These are phyloP conservation scores for Drosophila kikkawai DNA, from an alignment of 1,140 invertebrate genomes.

Conservation along the genomic window DNA sequence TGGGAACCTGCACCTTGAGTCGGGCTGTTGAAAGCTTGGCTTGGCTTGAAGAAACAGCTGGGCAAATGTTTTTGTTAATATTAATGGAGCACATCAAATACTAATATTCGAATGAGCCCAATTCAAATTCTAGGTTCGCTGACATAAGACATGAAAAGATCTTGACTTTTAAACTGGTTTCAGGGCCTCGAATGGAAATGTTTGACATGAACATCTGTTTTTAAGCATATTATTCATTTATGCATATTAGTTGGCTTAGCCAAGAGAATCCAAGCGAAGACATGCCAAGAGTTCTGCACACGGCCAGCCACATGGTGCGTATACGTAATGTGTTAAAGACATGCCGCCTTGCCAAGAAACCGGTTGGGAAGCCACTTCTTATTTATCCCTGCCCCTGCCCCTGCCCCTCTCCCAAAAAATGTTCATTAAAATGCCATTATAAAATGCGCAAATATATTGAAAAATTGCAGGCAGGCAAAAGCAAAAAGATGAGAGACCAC, in stretches of 20 bases:
- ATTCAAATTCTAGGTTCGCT: slow-evolving; percentile 40
- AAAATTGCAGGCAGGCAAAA: slow-evolving; percentile 52
- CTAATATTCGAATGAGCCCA: slow-evolving; percentile 20
- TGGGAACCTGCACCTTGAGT: slow-evolving; percentile 80
- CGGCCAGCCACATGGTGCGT: slow-evolving; percentile 35
- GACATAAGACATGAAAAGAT: slow-evolving; percentile 38
- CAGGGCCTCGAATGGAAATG: slow-evolving; percentile 31
- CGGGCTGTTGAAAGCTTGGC: slow-evolving; percentile 58
- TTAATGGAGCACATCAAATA: slow-evolving; percentile 22
- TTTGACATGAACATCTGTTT: slow-evolving; percentile 38
- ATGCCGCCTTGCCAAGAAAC: slow-evolving; percentile 12
- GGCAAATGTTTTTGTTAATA: slow-evolving; percentile 34
- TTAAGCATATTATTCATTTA: slow-evolving; percentile 47
- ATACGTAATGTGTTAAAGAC: slow-evolving; percentile 54
- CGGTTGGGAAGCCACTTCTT: slow-evolving; percentile 14
- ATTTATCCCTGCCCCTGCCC: background rate
- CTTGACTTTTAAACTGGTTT: slow-evolving; percentile 35
- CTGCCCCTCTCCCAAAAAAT: background rate
- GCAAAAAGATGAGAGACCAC: slow-evolving; percentile 5
- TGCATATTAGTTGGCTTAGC: slow-evolving; percentile 34
- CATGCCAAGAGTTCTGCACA: slow-evolving; percentile 28
- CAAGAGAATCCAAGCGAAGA: slow-evolving; percentile 14
- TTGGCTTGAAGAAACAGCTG: slow-evolving; percentile 60
- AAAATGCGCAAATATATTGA: slow-evolving; percentile 59
- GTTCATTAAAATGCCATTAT: slow-evolving; percentile 59